These are phyloP conservation scores for Popillia japonica DNA, from an alignment of 1,140 invertebrate species.

Conservation along the genomic window DNA sequence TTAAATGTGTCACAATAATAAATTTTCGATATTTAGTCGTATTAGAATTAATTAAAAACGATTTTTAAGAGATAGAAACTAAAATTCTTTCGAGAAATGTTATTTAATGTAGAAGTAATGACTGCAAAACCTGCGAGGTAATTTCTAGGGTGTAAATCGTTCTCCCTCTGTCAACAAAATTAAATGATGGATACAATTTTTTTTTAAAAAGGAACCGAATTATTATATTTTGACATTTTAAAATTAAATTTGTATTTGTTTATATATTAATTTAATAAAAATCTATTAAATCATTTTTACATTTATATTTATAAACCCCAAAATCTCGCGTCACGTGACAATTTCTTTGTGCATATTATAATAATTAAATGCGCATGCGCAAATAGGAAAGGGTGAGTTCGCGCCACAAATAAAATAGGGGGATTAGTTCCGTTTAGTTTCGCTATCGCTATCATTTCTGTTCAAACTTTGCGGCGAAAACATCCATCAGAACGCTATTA, in stretches of 20 bases:
- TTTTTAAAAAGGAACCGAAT: not conserved
- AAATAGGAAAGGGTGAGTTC: conserved; percentile 40
- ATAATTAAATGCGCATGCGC: conserved; percentile 40
- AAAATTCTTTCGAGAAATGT: not conserved
- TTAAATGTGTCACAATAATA: not conserved
- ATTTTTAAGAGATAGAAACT: no score
- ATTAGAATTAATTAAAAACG: not conserved
- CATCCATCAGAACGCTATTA: not conserved
- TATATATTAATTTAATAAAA: no score
- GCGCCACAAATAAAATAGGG: conserved; percentile 42
- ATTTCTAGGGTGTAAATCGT: conserved; percentile 3
- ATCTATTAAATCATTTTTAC: no score
- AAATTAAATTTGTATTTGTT: not conserved
- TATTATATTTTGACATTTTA: not conserved
- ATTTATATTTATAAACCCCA: not conserved
- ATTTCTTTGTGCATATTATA: not conserved
- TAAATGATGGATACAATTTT: not conserved
- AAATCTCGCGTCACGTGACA: not conserved
- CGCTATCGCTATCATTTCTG: conserved; percentile 39
- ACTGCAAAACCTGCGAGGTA: not conserved
- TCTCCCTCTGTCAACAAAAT: not conserved
- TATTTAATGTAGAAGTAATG: not conserved
- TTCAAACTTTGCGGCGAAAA: conserved; percentile 30
- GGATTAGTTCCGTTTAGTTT: conserved; percentile 37
- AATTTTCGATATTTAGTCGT: not conserved